A percentile compares a stretch with the other conserved stretches of the same genome.
phyloP scores from a whole-genome alignment of 2,113 vertebrate genomes.

The Colaptes auratus region DNA sequence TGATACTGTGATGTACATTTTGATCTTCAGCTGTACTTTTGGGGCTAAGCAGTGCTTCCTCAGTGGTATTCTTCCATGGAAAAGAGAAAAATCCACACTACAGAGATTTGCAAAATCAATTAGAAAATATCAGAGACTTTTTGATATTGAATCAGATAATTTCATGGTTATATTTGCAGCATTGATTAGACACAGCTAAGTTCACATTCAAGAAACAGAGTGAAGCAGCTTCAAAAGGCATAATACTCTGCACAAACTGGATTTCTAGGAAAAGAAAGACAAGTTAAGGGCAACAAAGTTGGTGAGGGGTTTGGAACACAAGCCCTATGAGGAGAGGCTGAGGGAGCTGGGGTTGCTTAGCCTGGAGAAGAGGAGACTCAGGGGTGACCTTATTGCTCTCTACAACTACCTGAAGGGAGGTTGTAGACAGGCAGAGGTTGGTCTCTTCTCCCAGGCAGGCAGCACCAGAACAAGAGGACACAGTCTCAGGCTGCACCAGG shows the following conservation, averaged over 20 bases:
- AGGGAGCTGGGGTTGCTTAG: too few species aligned
- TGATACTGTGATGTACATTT: too few species aligned
- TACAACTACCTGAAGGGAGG: too few species aligned
- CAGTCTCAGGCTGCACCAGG: too few species aligned
- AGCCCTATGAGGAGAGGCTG: too few species aligned
- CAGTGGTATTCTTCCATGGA: not conserved
- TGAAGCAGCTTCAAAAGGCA: not conserved
- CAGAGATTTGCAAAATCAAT: not conserved
- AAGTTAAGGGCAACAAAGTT: too few species aligned
- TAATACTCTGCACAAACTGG: not conserved
- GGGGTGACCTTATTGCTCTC: too few species aligned
- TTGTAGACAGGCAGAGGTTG: too few species aligned
- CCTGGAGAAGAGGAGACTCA: too few species aligned
- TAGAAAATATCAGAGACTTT: not conserved
- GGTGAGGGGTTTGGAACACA: too few species aligned
- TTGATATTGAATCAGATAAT: not conserved
- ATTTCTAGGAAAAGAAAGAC: not conserved
- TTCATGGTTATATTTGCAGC: not conserved
- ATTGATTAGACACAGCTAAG: not conserved
- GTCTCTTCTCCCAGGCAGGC: too few species aligned
- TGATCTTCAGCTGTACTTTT: not conserved
- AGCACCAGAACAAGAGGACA: too few species aligned
- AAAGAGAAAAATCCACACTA: not conserved
- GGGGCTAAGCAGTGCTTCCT: not conserved
- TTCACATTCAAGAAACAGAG: not conserved